These are phyloP conservation scores for Zosterops lateralis DNA, from an alignment of 2,113 vertebrate genomes.

Conservation along the genomic window DNA sequence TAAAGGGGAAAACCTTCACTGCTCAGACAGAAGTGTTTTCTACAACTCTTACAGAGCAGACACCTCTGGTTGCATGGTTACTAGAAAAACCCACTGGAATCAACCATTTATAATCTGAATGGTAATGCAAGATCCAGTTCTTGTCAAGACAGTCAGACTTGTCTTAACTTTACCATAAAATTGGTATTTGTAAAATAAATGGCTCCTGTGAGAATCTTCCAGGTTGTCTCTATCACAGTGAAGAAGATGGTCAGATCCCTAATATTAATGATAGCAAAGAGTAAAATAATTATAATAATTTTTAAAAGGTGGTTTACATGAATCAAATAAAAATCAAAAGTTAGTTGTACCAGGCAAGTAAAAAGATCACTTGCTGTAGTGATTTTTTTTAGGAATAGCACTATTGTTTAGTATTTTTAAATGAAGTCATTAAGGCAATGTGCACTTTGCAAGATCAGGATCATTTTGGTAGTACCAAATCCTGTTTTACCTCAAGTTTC, in stretches of 20 bases:
- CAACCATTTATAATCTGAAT: neutral
- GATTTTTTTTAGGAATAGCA: neutral
- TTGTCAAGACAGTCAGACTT: neutral
- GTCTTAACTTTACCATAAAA: neutral
- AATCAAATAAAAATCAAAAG: neutral
- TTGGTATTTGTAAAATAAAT: neutral
- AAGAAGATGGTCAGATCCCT: neutral
- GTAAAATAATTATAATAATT: neutral
- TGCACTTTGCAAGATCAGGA: neutral
- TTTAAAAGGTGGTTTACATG: neutral
- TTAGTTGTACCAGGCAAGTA: neutral
- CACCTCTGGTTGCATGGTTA: neutral
- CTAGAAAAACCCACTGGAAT: neutral
- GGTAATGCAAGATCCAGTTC: neutral
- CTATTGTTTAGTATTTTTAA: neutral
- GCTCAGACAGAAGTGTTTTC: neutral
- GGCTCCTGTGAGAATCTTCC: neutral
- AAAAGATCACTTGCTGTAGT: neutral
- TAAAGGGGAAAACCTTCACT: neutral
- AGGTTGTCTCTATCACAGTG: neutral
- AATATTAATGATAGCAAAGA: neutral
- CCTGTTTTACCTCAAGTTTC: neutral
- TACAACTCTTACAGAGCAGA: neutral
- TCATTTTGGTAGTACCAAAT: neutral
- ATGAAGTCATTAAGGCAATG: neutral